phyloP scores from a whole-genome alignment of 2,888 invertebrate species.

The Seira sanloemensis region DNA sequence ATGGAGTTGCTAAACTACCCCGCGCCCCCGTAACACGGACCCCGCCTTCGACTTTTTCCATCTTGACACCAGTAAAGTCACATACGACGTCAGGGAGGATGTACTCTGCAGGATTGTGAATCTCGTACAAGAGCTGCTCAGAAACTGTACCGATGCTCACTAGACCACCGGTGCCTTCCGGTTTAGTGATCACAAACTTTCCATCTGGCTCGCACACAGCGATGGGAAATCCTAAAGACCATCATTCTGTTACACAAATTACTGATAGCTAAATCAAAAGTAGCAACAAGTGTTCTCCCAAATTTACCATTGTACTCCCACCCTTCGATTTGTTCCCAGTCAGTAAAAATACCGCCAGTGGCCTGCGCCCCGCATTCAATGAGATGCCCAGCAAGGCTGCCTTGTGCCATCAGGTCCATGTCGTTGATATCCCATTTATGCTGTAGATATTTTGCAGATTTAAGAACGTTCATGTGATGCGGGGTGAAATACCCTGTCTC shows the following conservation, averaged over 20 bases:
- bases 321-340: slow-evolving; percentile 77
- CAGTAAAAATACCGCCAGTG: slow-evolving; percentile 78
- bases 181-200: slow-evolving; percentile 76
- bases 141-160: slow-evolving; percentile 76
- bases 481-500: no score
- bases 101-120: slow-evolving; percentile 77
- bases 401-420: slow-evolving; percentile 76
- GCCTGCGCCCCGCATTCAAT: slow-evolving; percentile 78
- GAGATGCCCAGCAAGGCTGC: slow-evolving; percentile 78
- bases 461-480: no score
- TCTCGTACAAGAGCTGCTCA: slow-evolving; percentile 78
- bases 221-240: slow-evolving; percentile 77
- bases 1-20: slow-evolving; percentile 76
- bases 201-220: slow-evolving; percentile 76
- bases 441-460: no score
- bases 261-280: no score
- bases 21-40: slow-evolving; percentile 76
- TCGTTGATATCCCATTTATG: slow-evolving; percentile 76
- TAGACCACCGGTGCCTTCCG: slow-evolving; percentile 77
- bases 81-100: slow-evolving; percentile 77
- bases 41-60: slow-evolving; percentile 70
- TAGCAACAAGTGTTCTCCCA: no score
- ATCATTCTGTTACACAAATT: no score
- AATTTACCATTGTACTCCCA: slow-evolving; percentile 76
- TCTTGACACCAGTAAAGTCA: slow-evolving; percentile 76